Evolutionary conservation across 2,888 invertebrate genomes (phyloP).

Genomic region (Eupithecia dodoneata): DNA sequence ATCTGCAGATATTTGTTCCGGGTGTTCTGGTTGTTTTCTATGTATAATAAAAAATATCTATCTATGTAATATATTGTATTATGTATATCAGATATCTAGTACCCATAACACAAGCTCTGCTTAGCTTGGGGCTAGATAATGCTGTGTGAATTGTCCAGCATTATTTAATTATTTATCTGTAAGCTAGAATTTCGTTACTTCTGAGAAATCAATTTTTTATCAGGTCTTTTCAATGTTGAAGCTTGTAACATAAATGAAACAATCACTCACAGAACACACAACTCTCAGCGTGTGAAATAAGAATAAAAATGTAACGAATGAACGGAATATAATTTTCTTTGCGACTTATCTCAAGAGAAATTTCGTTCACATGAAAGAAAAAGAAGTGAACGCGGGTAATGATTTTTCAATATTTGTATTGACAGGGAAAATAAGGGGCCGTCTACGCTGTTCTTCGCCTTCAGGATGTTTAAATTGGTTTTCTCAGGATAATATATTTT

Average conservation of each 20-base stretch:
- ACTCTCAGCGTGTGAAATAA: slow-evolving; percentile 47
- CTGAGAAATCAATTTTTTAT: background rate
- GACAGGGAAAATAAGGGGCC: slow-evolving; percentile 62
- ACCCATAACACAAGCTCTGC: no score
- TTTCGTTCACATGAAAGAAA: slow-evolving; percentile 62
- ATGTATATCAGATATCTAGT: no score
- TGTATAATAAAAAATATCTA: no score
- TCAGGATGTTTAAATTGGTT: slow-evolving; percentile 49
- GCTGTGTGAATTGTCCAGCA: no score
- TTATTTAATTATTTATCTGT: background rate
- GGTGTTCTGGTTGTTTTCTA: no score
- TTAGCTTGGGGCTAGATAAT: no score
- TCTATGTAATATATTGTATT: no score
- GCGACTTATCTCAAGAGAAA: slow-evolving; percentile 59
- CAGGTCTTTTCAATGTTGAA: background rate
- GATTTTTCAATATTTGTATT: slow-evolving; percentile 72
- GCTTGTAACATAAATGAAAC: slow-evolving; percentile 6
- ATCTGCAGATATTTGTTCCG: no score
- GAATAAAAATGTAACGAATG: slow-evolving; percentile 59
- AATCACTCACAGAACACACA: slow-evolving; percentile 9
- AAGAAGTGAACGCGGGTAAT: slow-evolving; percentile 64
- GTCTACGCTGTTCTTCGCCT: slow-evolving; percentile 46
- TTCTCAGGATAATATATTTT: slow-evolving; percentile 41
- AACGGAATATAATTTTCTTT: slow-evolving; percentile 64
- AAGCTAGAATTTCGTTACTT: background rate